Conservation (phyloP, 2,888 invertebrate species). For the Acholoe squamosa region DNA sequence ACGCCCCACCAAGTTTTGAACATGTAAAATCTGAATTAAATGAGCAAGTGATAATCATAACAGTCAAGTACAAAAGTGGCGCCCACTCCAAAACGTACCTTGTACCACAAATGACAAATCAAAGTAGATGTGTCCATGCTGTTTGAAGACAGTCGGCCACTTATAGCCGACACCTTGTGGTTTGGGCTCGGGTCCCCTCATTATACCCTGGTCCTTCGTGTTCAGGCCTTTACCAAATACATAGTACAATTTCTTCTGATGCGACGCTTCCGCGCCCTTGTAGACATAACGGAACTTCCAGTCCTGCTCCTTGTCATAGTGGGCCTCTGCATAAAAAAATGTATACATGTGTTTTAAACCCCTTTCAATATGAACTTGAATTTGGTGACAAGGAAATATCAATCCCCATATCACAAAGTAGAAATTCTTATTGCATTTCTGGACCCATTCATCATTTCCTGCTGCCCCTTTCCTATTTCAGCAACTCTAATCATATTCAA, state of each 20-base stretch:
- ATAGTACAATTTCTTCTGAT: slow-evolving; percentile 79
- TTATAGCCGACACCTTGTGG: slow-evolving; percentile 71
- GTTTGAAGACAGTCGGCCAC: slow-evolving; percentile 73
- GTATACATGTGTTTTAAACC: too few species aligned
- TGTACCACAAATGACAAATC: slow-evolving; percentile 71
- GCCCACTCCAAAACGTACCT: slow-evolving; percentile 68
- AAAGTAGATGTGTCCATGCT: slow-evolving; percentile 77
- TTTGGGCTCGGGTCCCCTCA: slow-evolving; percentile 13
- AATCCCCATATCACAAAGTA: too few species aligned
- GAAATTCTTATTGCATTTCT: too few species aligned
- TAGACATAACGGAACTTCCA: slow-evolving; percentile 77
- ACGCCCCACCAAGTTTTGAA: too few species aligned
- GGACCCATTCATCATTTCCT: too few species aligned
- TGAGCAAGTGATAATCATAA: too few species aligned
- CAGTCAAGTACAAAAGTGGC: too few species aligned
- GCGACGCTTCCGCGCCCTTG: slow-evolving; percentile 77
- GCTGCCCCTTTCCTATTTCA: too few species aligned
- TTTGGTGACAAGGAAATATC: too few species aligned
- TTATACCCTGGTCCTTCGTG: slow-evolving; percentile 5
- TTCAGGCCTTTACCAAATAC: slow-evolving; percentile 79
- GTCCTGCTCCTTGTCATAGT: slow-evolving; percentile 73
- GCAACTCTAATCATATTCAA: too few species aligned
- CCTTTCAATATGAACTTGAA: too few species aligned
- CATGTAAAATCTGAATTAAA: too few species aligned
- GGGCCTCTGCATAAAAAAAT: slow-evolving; percentile 76